Base-by-base conservation (phyloP, 2,797 vertebrate genomes). In the Halcyon smyrnensis region DNA sequence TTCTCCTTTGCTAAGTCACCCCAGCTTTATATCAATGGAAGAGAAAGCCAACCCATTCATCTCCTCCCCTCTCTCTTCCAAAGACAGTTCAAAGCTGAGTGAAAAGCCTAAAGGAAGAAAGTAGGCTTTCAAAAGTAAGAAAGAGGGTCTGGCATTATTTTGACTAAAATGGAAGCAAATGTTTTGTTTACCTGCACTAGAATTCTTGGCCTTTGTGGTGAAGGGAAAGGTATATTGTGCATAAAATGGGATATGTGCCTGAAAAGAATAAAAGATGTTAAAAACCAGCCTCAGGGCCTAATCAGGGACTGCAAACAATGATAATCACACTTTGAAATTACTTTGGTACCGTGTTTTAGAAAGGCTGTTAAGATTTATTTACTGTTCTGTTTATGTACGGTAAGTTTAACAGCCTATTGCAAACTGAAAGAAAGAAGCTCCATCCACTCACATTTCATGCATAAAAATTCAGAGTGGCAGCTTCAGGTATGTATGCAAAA, bases 201-300 rank as follows among this genome's bases (percentile, higher is more conserved):
- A 94, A 99, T 99, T 97, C 99, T 98, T 92, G 99, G 99, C 96
- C 99, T 99, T 94, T 99, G 99, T 59, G 99, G 99, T 78, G 99
- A 99, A 91, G 99, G 99, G 95, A 99, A 99, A 67, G 99, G 99
- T 93, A 99, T 99, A 65, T 98, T 99, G 97, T 99, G 99, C 99
- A 99, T 99, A 97, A 99, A 99, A 98, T 99, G 99, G 24, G 99
- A 99, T 97, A 99, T 99, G 97, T 99, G 99, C 97, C 99, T 99
- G 93, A 93, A 95, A 97, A 97, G 83, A 90, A 63, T 15, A 43
- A 3, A 81, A 53, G n/a, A 17, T 41, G 16, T 46, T 45, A 88
- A 68, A 80, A 85, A 89, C 10, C 8, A 60, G 25, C n/a, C 64
- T 9, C 1, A 3, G 25, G 9, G 21, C 67, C 17, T 48, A 74